Conservation (phyloP, 2,113 vertebrate species). For the Pycnonotus jocosus region DNA sequence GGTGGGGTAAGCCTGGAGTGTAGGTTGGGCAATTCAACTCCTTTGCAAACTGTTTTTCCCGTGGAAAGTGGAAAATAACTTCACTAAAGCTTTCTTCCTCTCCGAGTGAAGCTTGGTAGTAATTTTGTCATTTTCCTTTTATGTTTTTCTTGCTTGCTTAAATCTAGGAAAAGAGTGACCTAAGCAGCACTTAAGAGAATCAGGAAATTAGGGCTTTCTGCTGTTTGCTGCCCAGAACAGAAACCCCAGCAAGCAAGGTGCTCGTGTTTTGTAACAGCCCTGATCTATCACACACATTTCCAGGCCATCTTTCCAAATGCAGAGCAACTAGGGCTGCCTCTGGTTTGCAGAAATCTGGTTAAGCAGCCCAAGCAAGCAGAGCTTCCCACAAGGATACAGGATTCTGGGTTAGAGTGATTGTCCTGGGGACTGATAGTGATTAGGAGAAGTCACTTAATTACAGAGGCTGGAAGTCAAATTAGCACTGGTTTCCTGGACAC, state of each 20-base stretch:
- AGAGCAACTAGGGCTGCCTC: background rate
- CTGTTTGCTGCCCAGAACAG: background rate
- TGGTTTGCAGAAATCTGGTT: background rate
- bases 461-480: background rate
- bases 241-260: background rate
- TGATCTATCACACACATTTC: background rate
- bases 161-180: background rate
- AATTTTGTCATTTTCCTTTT: background rate
- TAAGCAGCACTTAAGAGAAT: background rate
- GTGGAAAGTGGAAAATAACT: background rate
- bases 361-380: background rate
- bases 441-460: background rate
- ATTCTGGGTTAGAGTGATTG: background rate
- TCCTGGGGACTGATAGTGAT: background rate
- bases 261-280: background rate
- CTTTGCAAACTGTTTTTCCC: background rate
- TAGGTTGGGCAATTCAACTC: background rate
- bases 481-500: rapidly evolving
- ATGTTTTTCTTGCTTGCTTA: background rate
- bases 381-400: background rate
- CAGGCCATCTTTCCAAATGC: background rate
- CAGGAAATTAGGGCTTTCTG: background rate
- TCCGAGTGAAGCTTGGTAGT: background rate
- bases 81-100: background rate
- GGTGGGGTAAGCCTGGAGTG: background rate